Evolutionary conservation across 2,888 invertebrate genomes (phyloP).

Genomic region (Halocaridina rubra): DNA sequence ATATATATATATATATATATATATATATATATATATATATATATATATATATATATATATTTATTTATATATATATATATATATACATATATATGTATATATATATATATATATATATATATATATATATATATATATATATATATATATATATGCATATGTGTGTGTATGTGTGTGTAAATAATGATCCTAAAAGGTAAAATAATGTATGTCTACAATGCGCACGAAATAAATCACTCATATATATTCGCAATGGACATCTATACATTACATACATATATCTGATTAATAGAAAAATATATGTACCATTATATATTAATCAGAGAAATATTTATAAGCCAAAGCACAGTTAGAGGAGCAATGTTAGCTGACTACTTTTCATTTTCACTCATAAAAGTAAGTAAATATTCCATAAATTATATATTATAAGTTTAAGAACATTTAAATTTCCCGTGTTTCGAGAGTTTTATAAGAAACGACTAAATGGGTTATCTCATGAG

Average conservation of each 20-base stretch:
- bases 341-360: no score
- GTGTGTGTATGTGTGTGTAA: neutral
- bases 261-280: neutral
- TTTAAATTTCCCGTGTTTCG: no score
- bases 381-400: no score
- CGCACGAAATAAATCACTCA: no score
- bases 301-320: no score
- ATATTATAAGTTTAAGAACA: no score
- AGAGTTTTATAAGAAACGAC: no score
- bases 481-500: no score
- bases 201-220: no score
- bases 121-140: neutral
- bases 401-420: no score
- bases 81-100: neutral
- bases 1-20: neutral
- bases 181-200: neutral
- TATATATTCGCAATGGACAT: neutral
- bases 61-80: neutral
- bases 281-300: neutral
- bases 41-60: conserved; percentile 6
- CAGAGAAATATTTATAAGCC: no score
- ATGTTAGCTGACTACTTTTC: no score
- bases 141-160: neutral
- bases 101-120: neutral
- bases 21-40: neutral